Percentiles rank a stretch among this genome's conserved stretches.
Conservation (phyloP, 2,888 invertebrate genomes). For the Nebria brevicollis region DNA sequence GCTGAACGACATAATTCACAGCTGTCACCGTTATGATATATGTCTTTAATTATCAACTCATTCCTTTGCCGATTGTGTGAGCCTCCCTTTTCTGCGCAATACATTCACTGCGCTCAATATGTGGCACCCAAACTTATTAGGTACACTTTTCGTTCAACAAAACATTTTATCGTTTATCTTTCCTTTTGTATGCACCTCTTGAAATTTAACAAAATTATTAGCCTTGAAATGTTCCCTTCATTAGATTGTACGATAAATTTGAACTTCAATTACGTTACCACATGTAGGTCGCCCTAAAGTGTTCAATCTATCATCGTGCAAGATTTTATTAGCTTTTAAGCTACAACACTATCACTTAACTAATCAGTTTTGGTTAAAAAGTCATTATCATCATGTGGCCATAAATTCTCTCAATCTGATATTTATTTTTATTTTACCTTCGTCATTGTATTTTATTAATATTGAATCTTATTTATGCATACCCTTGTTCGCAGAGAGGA, state of each 20-base stretch:
- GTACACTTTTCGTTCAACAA: background rate
- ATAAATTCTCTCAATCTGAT: background rate
- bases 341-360: conserved; percentile 1
- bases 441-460: background rate
- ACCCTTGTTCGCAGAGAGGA: background rate
- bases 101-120: too few relatives aligned
- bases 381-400: conserved; percentile 1
- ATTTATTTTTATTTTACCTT: background rate
- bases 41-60: conserved; percentile 45
- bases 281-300: conserved; percentile 1
- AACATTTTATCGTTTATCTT: background rate
- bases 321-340: conserved; percentile 1
- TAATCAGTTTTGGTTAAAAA: background rate
- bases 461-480: background rate
- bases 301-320: background rate
- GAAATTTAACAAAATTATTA: background rate
- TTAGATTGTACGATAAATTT: background rate
- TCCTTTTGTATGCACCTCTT: background rate
- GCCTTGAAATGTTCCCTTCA: background rate
- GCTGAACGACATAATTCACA: conserved; percentile 42
- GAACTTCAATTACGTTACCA: background rate
- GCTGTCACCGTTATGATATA: conserved; percentile 41
- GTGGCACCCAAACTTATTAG: background rate
- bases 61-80: conserved; percentile 36
- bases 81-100: too few relatives aligned